A percentile compares a stretch with the other conserved stretches of the same genome.
phyloP scores from a whole-genome alignment of 1,140 invertebrate genomes.

The Megalopta genalis region DNA sequence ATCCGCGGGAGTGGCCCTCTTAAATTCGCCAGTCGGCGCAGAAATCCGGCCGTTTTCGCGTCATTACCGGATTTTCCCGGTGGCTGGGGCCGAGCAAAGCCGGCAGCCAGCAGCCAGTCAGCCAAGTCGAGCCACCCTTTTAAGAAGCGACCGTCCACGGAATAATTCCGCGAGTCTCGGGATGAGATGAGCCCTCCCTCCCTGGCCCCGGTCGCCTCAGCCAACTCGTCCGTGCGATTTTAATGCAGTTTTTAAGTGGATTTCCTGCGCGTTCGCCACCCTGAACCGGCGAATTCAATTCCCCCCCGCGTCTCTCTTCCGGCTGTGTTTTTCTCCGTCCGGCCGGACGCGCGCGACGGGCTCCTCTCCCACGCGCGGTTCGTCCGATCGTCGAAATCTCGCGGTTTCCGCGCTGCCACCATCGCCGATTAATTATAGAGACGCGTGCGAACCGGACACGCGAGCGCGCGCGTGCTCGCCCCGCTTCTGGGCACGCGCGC shows the following conservation, averaged over 20 bases:
- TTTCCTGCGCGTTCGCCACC: background rate
- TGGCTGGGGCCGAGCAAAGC: constrained; percentile 15
- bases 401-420: background rate
- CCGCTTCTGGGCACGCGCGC: background rate
- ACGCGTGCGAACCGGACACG: background rate
- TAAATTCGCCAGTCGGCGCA: constrained; percentile 29
- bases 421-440: background rate
- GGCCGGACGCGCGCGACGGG: no score
- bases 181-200: constrained; percentile 2
- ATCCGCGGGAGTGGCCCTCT: constrained; percentile 41
- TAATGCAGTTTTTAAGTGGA: constrained; percentile 11
- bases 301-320: background rate
- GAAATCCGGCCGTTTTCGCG: constrained; percentile 40
- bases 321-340: background rate
- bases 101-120: no score
- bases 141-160: background rate
- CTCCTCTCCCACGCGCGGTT: background rate
- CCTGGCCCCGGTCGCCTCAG: background rate
- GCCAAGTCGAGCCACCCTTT: background rate
- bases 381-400: background rate
- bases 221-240: background rate
- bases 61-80: constrained; percentile 45
- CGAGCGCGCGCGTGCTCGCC: background rate
- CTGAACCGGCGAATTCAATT: background rate
- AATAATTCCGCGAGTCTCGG: constrained; percentile 25